Percentiles rank a stretch among this genome's conserved stretches.
Evolutionary conservation across 1,140 invertebrate genomes (phyloP).

Genomic region (Bombyx mori): DNA sequence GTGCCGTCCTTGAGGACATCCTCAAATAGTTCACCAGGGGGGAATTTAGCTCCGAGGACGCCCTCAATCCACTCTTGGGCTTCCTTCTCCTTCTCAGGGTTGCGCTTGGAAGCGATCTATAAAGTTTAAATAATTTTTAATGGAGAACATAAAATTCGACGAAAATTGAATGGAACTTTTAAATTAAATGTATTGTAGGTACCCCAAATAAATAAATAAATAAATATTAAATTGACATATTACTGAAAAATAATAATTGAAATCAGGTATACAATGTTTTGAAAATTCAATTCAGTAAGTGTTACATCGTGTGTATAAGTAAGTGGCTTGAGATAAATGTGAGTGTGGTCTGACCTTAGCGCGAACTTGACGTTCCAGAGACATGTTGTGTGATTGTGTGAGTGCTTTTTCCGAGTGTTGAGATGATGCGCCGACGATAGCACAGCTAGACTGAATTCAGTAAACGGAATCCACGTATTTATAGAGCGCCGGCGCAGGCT

Average conservation of each 20-base stretch:
- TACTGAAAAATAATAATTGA: too few species aligned
- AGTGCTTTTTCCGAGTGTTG: slow-evolving; percentile 45
- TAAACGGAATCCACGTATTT: slow-evolving; percentile 56
- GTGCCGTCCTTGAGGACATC: slow-evolving; percentile 90
- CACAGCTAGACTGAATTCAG: slow-evolving; percentile 66
- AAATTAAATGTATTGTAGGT: too few species aligned
- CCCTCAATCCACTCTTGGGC: slow-evolving; percentile 93
- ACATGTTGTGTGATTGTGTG: slow-evolving; percentile 74
- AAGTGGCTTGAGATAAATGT: slow-evolving; percentile 2
- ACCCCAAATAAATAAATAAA: too few species aligned
- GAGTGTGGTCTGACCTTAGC: slow-evolving; percentile 75
- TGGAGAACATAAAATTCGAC: neutral
- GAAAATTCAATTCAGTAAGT: neutral
- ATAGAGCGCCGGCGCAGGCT: slow-evolving; percentile 49
- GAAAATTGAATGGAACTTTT: too few species aligned
- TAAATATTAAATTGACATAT: too few species aligned
- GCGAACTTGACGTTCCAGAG: slow-evolving; percentile 85
- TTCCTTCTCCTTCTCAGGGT: slow-evolving; percentile 89
- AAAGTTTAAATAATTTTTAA: neutral
- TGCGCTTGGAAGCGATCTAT: slow-evolving; percentile 91
- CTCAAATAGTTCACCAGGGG: slow-evolving; percentile 80
- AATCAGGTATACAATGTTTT: neutral
- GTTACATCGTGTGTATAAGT: neutral
- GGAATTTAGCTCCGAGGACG: slow-evolving; percentile 89
- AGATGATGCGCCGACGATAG: slow-evolving; percentile 37